phyloP scores from a whole-genome alignment of 2,113 vertebrate species.

The Channa argus region DNA sequence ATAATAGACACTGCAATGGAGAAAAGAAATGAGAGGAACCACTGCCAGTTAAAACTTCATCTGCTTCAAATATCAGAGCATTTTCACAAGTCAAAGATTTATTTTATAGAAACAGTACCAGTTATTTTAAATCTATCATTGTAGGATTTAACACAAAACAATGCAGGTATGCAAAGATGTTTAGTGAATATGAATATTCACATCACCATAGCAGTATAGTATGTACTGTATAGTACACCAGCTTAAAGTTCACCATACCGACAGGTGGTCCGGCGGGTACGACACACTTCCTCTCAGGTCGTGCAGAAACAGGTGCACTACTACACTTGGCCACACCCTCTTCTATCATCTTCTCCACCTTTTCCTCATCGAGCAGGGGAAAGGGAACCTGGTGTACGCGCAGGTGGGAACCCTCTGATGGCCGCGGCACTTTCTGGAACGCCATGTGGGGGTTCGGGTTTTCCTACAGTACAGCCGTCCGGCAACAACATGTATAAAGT shows the following conservation, averaged over 20 bases:
- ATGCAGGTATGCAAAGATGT: neutral
- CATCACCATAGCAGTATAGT: neutral
- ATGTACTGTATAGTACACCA: neutral
- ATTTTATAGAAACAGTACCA: neutral
- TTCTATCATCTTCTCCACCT: slow-evolving; percentile 88
- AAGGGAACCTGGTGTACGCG: slow-evolving; percentile 95
- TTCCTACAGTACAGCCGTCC: slow-evolving; percentile 83
- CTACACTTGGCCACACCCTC: slow-evolving; percentile 88
- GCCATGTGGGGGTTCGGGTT: slow-evolving; percentile 98
- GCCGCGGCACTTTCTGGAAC: slow-evolving; percentile 97
- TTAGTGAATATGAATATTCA: neutral
- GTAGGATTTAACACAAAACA: neutral
- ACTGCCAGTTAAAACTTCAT: neutral
- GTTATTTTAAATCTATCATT: neutral
- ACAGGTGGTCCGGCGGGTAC: slow-evolving; percentile 96
- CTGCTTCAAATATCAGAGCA: neutral
- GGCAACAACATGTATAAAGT: slow-evolving; percentile 8
- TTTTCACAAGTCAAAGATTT: neutral
- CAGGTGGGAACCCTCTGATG: slow-evolving; percentile 96
- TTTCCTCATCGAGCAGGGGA: slow-evolving; percentile 87
- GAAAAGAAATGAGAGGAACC: slow-evolving; percentile 42
- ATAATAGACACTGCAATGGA: slow-evolving; percentile 89
- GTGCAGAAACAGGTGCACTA: slow-evolving; percentile 72
- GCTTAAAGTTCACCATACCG: slow-evolving; percentile 83
- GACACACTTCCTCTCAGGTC: slow-evolving; percentile 92